A percentile compares a stretch with the other conserved stretches of the same genome.
phyloP scores from a whole-genome alignment of 2,888 invertebrate species.

The Diarsia brunnea region DNA sequence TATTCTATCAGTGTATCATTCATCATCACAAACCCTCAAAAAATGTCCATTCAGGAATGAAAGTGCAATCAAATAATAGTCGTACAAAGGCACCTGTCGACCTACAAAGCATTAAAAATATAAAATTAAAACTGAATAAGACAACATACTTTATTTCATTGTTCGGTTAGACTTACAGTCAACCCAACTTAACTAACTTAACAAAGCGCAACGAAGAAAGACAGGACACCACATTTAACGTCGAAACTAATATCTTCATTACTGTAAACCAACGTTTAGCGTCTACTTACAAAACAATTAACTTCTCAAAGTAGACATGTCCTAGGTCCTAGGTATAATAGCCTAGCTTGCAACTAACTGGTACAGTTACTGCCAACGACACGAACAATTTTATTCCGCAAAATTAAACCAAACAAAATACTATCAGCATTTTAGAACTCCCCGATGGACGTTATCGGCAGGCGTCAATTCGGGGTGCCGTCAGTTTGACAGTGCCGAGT shows the following conservation, averaged over 20 bases:
- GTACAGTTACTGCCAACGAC: conserved; percentile 35
- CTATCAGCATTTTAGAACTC: conserved; percentile 72
- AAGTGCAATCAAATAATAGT: neutral
- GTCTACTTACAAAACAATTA: conserved; percentile 38
- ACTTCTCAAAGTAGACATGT: conserved; percentile 30
- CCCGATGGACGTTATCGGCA: conserved; percentile 78
- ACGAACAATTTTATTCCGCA: conserved; percentile 54
- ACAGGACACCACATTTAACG: conserved; percentile 36
- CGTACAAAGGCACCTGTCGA: neutral
- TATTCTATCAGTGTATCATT: neutral
- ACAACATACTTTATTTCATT: neutral
- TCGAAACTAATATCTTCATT: conserved; percentile 54
- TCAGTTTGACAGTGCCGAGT: conserved; percentile 75
- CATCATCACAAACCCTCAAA: neutral
- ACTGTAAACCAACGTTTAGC: conserved; percentile 15
- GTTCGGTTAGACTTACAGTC: neutral
- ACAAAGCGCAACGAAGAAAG: conserved; percentile 18
- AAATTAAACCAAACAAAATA: conserved; percentile 65
- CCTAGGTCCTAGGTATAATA: conserved; percentile 18
- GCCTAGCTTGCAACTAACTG: conserved; percentile 39
- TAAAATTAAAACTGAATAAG: neutral
- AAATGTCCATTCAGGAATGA: neutral
- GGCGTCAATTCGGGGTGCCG: conserved; percentile 74
- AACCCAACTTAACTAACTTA: conserved; percentile 1
- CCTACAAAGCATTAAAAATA: no score